A percentile compares a stretch with the other conserved stretches of the same genome.
Evolutionary conservation across 2,888 invertebrate genomes (phyloP).

Genomic region (Pammene fasciana): DNA sequence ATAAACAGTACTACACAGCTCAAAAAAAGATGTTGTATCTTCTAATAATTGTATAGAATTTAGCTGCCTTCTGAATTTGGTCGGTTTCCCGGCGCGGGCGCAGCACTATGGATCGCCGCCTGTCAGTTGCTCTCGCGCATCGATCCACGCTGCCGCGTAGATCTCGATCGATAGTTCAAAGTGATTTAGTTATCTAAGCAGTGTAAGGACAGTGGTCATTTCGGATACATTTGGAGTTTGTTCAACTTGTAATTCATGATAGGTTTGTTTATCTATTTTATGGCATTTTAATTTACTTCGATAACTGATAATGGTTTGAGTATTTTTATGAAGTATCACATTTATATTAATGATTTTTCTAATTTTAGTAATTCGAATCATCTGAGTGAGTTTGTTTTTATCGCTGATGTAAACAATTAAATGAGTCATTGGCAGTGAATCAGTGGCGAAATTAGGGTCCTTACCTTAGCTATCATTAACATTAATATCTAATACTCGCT

Average conservation of each 20-base stretch:
- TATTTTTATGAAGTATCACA: slow-evolving; percentile 44
- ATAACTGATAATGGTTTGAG: slow-evolving; percentile 75
- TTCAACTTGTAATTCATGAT: slow-evolving; percentile 44
- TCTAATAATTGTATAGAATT: slow-evolving; percentile 41
- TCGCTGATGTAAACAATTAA: slow-evolving; percentile 22
- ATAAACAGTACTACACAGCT: slow-evolving; percentile 64
- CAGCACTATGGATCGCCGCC: slow-evolving; percentile 66
- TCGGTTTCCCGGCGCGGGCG: slow-evolving; percentile 71
- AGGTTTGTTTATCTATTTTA: slow-evolving; percentile 53
- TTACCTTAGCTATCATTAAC: slow-evolving; percentile 17
- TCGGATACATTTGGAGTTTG: slow-evolving; percentile 42
- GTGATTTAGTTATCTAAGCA: slow-evolving; percentile 54
- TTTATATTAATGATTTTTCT: slow-evolving; percentile 19
- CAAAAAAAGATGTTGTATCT: slow-evolving; percentile 44
- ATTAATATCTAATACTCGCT: slow-evolving; percentile 11
- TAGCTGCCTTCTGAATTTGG: slow-evolving; percentile 53
- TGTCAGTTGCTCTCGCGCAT: slow-evolving; percentile 78
- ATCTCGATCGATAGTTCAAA: slow-evolving; percentile 62
- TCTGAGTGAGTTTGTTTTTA: slow-evolving; percentile 14
- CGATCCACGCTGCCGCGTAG: slow-evolving; percentile 62
- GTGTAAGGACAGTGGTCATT: slow-evolving; percentile 46
- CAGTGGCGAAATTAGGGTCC: slow-evolving; percentile 29
- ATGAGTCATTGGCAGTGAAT: slow-evolving; percentile 33
- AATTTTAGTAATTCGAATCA: slow-evolving; percentile 29
- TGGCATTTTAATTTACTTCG: slow-evolving; percentile 59